Conservation (phyloP, 1,140 invertebrate genomes). For the Drosophila prosaltans region DNA sequence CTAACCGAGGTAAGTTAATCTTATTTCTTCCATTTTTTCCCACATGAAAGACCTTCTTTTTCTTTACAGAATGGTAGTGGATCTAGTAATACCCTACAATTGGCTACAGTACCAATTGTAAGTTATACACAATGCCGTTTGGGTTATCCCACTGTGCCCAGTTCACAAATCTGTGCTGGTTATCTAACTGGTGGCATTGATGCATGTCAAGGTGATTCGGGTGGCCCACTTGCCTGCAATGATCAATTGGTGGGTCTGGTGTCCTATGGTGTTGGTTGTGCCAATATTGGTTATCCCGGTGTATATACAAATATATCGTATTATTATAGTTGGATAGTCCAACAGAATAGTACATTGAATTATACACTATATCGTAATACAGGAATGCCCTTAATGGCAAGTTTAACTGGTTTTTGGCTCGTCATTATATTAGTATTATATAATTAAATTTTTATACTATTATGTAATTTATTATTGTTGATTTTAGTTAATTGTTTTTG, state of each 20-base stretch:
- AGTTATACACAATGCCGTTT: conserved; percentile 28
- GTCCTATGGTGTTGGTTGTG: conserved; percentile 86
- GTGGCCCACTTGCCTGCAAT: conserved; percentile 68
- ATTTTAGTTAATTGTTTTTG: too few species aligned
- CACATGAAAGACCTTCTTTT: too few species aligned
- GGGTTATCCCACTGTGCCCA: conserved; percentile 23
- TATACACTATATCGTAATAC: conserved; percentile 47
- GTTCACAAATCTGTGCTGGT: conserved; percentile 61
- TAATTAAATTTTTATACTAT: too few species aligned
- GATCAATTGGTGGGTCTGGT: conserved; percentile 84
- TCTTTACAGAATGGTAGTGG: not conserved
- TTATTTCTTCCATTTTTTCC: too few species aligned
- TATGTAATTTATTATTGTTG: too few species aligned
- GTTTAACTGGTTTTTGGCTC: not conserved
- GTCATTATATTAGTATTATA: not conserved
- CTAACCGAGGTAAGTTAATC: conserved; percentile 18
- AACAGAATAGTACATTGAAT: conserved; percentile 50
- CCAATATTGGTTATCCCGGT: conserved; percentile 84
- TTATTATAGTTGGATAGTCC: conserved; percentile 84
- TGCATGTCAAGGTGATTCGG: conserved; percentile 81
- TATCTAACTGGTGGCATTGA: conserved; percentile 54
- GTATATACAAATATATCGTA: conserved; percentile 87
- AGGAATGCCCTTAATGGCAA: not conserved
- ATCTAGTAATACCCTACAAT: conserved; percentile 38
- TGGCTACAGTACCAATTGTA: conserved; percentile 46